A percentile compares a stretch with the other conserved stretches of the same genome.
Conservation (phyloP, 2,888 invertebrate genomes). For the Petrolisthes cinctipes region DNA sequence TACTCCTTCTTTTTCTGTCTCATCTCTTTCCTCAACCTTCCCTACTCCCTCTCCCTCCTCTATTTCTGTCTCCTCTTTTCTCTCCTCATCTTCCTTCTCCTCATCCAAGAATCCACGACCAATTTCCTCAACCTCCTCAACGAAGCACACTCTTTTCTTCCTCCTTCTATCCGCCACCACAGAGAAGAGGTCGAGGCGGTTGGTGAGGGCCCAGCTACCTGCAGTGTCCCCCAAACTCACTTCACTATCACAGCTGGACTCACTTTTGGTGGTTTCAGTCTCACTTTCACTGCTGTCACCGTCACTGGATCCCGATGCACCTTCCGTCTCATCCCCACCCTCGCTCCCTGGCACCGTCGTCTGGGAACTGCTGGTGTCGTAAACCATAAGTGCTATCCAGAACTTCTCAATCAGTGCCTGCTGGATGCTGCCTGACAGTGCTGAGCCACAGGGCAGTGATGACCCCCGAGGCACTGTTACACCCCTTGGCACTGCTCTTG, state of each 20-base stretch:
- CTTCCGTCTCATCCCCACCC: background rate
- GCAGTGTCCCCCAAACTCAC: background rate
- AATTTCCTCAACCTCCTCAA: background rate
- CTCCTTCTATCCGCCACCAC: background rate
- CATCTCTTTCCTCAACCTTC: background rate
- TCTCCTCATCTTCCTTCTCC: background rate
- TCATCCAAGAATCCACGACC: background rate
- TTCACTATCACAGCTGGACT: background rate
- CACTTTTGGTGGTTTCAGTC: background rate
- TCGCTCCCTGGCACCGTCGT: too few relatives aligned
- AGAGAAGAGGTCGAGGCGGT: background rate
- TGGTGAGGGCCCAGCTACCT: background rate
- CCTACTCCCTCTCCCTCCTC: background rate
- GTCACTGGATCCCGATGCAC: too few relatives aligned
- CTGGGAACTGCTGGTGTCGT: background rate
- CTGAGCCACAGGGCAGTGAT: background rate
- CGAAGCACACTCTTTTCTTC: background rate
- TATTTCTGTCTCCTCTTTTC: background rate
- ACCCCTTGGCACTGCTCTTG: background rate
- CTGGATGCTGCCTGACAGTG: conserved; percentile 12
- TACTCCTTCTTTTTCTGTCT: background rate
- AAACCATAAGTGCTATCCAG: conserved; percentile 7
- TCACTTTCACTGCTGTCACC: background rate
- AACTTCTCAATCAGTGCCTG: conserved; percentile 22
- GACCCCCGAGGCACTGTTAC: background rate